A percentile compares a stretch with the other conserved stretches of the same genome.
Evolutionary conservation across 2,797 vertebrate species (phyloP).

Genomic region (Lepilemur ruficaudatus): DNA sequence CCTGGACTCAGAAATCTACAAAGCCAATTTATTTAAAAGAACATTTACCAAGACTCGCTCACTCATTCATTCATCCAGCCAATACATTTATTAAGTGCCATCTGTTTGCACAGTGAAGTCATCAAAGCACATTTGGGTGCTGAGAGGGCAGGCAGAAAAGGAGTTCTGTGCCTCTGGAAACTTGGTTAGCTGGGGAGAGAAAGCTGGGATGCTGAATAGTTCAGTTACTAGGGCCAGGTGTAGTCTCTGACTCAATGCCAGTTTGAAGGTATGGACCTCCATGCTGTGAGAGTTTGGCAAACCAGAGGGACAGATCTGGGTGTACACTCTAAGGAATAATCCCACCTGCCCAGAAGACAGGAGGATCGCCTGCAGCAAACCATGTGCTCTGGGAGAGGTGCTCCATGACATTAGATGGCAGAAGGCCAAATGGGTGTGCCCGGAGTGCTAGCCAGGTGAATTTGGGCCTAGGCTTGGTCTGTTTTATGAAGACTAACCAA

Average conservation of each 20-base stretch:
- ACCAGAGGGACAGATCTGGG: background rate
- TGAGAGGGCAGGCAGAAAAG: background rate
- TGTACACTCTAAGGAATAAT: background rate
- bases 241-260: background rate
- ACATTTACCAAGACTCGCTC: background rate
- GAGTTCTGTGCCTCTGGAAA: background rate
- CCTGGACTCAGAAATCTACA: background rate
- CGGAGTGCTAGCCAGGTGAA: background rate
- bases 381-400: background rate
- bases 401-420: background rate
- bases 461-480: background rate
- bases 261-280: background rate
- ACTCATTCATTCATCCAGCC: background rate
- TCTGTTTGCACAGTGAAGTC: background rate
- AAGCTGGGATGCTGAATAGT: background rate
- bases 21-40: background rate
- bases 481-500: slow-evolving; percentile 11
- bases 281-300: background rate
- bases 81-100: background rate
- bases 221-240: background rate
- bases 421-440: background rate
- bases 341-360: background rate
- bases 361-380: background rate
- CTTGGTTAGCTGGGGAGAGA: background rate
- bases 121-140: background rate